phyloP scores from a whole-genome alignment of 1,140 invertebrate species.

The Penaeus japonicus region DNA sequence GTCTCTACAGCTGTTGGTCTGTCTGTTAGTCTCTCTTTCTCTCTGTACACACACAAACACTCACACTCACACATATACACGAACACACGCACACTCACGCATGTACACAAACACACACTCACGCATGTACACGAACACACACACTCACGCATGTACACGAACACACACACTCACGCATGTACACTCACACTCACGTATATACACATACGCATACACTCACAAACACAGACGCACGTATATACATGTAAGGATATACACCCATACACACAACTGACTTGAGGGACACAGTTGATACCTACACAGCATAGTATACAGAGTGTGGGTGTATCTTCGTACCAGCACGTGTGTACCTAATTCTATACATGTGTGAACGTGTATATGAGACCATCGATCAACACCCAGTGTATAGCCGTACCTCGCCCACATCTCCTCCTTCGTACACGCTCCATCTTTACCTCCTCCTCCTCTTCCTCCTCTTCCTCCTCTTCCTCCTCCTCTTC shows the following conservation, averaged over 20 bases:
- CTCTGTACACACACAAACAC: background rate
- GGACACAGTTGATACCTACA: too few species aligned
- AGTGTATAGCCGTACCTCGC: too few species aligned
- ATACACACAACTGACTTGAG: too few species aligned
- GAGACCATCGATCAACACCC: too few species aligned
- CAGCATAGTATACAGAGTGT: too few species aligned
- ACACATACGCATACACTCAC: slow-evolving; percentile 1
- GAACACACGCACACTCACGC: slow-evolving; percentile 18
- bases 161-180: background rate
- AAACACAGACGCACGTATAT: background rate
- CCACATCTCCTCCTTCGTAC: too few species aligned
- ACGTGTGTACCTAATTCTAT: too few species aligned
- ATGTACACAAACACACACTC: slow-evolving; percentile 14
- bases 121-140: background rate
- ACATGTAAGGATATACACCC: too few species aligned
- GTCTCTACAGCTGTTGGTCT: background rate
- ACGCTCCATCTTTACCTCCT: too few species aligned
- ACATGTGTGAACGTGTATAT: too few species aligned
- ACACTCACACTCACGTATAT: background rate
- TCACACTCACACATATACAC: background rate
- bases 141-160: background rate
- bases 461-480: too few species aligned
- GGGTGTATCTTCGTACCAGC: background rate
- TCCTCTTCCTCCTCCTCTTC: too few species aligned
- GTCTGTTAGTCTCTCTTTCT: background rate